These are phyloP conservation scores for Acropora tenuis DNA, from an alignment of 64 coral and sea anemone species.

Conservation along the genomic window DNA sequence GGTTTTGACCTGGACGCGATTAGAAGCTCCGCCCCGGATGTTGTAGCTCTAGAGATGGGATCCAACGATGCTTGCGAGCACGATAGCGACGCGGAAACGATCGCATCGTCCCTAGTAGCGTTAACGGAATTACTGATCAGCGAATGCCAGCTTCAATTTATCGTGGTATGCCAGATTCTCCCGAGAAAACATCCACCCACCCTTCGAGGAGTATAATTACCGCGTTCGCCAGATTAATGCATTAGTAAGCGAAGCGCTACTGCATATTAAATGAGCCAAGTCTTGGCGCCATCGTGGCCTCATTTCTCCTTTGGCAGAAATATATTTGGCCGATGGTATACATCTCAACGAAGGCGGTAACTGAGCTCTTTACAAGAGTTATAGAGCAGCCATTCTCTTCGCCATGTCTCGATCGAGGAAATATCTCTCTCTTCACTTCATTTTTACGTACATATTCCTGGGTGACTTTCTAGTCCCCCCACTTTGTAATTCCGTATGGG, in stretches of 20 bases:
- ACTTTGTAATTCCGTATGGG: not conserved
- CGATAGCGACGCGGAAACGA: not conserved
- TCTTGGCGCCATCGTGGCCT: constrained; percentile 36
- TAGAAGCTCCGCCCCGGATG: not conserved
- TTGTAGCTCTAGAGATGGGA: constrained; percentile 19
- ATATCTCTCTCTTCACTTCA: not conserved
- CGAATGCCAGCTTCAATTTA: not conserved
- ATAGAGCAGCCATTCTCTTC: constrained; percentile 17
- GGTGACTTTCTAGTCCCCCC: not conserved
- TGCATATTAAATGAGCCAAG: not conserved
- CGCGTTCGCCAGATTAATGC: not conserved
- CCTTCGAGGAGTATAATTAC: not conserved
- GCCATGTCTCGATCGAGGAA: not conserved
- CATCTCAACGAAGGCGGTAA: constrained; percentile 28
- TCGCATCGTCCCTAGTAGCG: not conserved
- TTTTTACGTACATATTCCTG: not conserved
- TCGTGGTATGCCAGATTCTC: not conserved
- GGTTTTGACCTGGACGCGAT: not conserved
- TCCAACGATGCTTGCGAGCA: constrained; percentile 1
- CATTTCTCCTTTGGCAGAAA: not conserved
- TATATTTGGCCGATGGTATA: constrained; percentile 19
- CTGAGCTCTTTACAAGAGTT: constrained; percentile 45
- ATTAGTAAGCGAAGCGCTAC: not conserved
- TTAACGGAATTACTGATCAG: constrained; percentile 7
- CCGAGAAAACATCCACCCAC: not conserved